Evolutionary conservation across 2,113 vertebrate genomes (phyloP), one percentile per base, ranked within the genome.

Genomic region (Heteronetta atricapilla): DNA sequence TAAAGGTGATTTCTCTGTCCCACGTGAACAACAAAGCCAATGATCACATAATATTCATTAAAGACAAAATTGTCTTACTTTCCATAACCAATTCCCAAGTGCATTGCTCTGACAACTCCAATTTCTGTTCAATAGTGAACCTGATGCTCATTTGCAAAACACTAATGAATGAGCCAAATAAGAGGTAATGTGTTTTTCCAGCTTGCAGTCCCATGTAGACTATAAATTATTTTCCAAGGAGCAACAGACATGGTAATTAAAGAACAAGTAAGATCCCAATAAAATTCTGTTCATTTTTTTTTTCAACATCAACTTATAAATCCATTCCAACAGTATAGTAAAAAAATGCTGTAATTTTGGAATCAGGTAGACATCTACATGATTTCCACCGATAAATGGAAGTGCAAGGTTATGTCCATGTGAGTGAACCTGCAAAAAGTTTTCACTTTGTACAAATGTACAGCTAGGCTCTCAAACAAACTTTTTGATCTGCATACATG

Each of bases 21-120:
- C 87, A 63, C 76, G 90, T 86, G 91, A 92, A 95, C 94, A 80
- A 95, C 95, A 97, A 95, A 97, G 87, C 93, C 90, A 95, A 95
- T 95, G 95, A 97, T 95, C 29, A 0, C 64, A 72, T 96, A 94
- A 94, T 96, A 96, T 96, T 94, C 94, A 94, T 96, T 97, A 95
- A 96, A 96, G 93, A 88, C 80, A 96, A 97, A 97, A 95, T 86
- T 93, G 94, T 96, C 93, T 94, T 95, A 93, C 94, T 95, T 95
- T 95, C 84, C 82, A 94, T 90, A 97, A 94, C 87, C 86, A 70
- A 89, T 95, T 91, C 93, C 67, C 89, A 95, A 89, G 50, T 70
- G 73, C 36, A 88, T 64, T 94, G 74, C 85, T 86, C 94, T 92
- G 95, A 97, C 95, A 96, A 83, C 85, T 95, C 90, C 87, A 91